Conservation (phyloP, 64 coral and sea anemone species). For the Stichodactyla mertensii region DNA sequence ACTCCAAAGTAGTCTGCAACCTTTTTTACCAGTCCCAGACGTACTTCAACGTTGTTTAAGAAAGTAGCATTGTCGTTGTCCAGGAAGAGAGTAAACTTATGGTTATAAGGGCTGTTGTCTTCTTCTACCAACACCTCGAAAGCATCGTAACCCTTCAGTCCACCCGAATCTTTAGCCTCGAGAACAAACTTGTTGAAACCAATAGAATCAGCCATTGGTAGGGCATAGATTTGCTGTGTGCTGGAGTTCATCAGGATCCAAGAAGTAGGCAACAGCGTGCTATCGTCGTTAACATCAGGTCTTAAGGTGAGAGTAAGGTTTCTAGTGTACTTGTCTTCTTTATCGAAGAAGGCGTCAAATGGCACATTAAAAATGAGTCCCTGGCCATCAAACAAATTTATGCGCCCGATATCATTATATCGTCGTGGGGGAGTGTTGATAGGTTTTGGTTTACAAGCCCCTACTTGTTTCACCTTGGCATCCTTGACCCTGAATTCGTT, state of each 20-base stretch:
- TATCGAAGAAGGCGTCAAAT: slow-evolving; percentile 58
- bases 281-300: slow-evolving; percentile 23
- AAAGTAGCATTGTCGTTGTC: slow-evolving; percentile 65
- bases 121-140: slow-evolving; percentile 57
- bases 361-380: slow-evolving; percentile 53
- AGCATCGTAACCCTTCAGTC: slow-evolving; percentile 44
- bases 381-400: slow-evolving; percentile 58
- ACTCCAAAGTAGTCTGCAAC: slow-evolving; percentile 65
- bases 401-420: slow-evolving; percentile 54
- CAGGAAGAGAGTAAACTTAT: slow-evolving; percentile 69
- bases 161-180: slow-evolving; percentile 52
- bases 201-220: slow-evolving; percentile 45
- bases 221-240: slow-evolving; percentile 68
- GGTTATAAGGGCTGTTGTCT: slow-evolving; percentile 52
- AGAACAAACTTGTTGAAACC: slow-evolving; percentile 63
- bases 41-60: slow-evolving; percentile 51
- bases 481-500: slow-evolving; percentile 20
- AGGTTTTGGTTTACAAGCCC: slow-evolving; percentile 3
- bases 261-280: slow-evolving; percentile 49
- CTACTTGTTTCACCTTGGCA: slow-evolving; percentile 4
- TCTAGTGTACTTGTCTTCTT: slow-evolving; percentile 60
- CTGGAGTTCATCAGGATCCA: slow-evolving; percentile 91
- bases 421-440: slow-evolving; percentile 25
- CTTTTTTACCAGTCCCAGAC: slow-evolving; percentile 60
- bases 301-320: slow-evolving; percentile 53